A percentile compares a stretch with the other conserved stretches of the same genome.
Evolutionary conservation across 1,140 invertebrate species (phyloP).

Genomic region (Planococcus citri): DNA sequence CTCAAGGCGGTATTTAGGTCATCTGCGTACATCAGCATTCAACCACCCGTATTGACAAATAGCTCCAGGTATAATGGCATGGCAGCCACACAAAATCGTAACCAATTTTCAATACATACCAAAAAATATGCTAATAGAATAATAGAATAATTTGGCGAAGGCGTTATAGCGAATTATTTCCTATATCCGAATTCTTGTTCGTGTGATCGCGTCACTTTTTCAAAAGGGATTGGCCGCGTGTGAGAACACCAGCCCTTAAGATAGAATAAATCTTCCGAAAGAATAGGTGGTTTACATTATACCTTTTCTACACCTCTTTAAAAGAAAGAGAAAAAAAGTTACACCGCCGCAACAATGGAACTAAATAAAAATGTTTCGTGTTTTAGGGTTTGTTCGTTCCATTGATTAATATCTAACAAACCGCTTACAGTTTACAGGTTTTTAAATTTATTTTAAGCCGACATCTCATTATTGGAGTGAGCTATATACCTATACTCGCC

Average conservation of each 20-base stretch:
- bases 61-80: not conserved
- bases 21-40: not conserved
- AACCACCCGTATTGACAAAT: not conserved
- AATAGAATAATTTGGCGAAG: no score
- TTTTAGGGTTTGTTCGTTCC: not conserved
- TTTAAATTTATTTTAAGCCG: slow-evolving; percentile 8
- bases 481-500: not conserved
- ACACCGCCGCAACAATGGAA: not conserved
- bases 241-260: no score
- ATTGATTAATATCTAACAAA: not conserved
- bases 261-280: not conserved
- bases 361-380: not conserved
- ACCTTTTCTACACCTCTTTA: not conserved
- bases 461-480: not conserved
- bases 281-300: not conserved
- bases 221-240: no score
- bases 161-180: no score
- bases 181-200: no score
- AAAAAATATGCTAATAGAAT: no score
- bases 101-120: no score
- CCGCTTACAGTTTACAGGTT: not conserved
- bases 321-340: no score
- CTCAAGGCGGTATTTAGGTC: not conserved
- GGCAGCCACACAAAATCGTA: no score
- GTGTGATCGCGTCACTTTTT: no score